Conservation (phyloP, 2,113 vertebrate species). For the Speoplatyrhinus poulsoni region DNA sequence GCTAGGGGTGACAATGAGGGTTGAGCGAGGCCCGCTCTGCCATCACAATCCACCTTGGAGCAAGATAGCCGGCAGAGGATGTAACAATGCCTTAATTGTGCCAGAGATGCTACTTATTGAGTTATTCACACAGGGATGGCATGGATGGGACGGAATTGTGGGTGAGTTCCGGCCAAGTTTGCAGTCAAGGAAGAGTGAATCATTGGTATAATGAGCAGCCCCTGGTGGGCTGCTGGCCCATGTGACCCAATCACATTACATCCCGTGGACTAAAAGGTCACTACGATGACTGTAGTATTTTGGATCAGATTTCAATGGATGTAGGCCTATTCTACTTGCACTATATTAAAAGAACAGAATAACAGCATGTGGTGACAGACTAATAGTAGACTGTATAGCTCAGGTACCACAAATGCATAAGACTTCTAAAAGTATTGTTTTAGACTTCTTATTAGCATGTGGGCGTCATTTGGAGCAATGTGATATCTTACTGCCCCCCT, state of each 20-base stretch:
- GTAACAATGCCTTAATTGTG: constrained; percentile 76
- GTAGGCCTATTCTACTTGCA: not conserved
- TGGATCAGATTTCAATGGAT: not conserved
- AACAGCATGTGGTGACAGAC: constrained; percentile 16
- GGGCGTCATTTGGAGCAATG: constrained; percentile 35
- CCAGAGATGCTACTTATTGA: constrained; percentile 57
- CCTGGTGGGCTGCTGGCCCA: constrained; percentile 50
- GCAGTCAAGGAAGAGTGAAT: constrained; percentile 66
- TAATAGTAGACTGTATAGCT: constrained; percentile 38
- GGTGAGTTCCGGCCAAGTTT: constrained; percentile 58
- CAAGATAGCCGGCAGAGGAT: constrained; percentile 59
- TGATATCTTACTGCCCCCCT: constrained; percentile 75
- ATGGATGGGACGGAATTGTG: constrained; percentile 11
- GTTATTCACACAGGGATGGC: constrained; percentile 68
- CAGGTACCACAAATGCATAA: constrained; percentile 34
- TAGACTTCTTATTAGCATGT: constrained; percentile 25
- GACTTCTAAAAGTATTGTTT: constrained; percentile 23
- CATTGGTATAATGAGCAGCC: constrained; percentile 69
- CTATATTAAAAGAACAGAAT: constrained; percentile 8
- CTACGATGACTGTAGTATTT: constrained; percentile 8
- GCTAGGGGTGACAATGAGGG: not conserved
- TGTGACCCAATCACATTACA: constrained; percentile 56
- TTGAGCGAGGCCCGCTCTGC: constrained; percentile 29
- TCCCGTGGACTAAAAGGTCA: too few relatives aligned
- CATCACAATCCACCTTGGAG: constrained; percentile 52